A percentile compares a stretch with the other conserved stretches of the same genome.
These are phyloP conservation scores for Vulpes vulpes DNA, from an alignment of 2,113 vertebrate species.

Conservation along the genomic window DNA sequence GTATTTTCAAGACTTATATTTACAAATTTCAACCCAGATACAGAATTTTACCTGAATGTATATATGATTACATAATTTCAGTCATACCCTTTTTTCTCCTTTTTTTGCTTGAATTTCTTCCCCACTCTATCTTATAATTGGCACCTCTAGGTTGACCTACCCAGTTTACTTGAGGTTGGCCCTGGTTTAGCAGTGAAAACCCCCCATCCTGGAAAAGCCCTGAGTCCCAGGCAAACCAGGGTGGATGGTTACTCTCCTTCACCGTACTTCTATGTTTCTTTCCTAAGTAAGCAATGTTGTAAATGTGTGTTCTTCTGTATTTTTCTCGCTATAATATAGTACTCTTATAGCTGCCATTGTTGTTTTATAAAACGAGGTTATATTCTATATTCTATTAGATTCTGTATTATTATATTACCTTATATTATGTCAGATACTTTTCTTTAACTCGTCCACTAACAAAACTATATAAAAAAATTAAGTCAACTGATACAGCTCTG, in stretches of 20 bases:
- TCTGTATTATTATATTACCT: background rate
- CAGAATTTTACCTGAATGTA: background rate
- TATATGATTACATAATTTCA: background rate
- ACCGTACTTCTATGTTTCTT: background rate
- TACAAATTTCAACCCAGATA: background rate
- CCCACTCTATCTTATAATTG: background rate
- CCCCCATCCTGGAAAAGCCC: background rate
- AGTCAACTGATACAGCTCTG: background rate
- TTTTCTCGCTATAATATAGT: background rate
- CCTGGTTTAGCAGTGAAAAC: background rate
- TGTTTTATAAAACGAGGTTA: slow-evolving; percentile 20
- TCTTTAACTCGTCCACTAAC: background rate
- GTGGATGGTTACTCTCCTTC: background rate
- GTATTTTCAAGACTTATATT: background rate
- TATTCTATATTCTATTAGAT: background rate
- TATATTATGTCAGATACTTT: background rate
- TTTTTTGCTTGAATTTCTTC: background rate
- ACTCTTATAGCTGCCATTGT: background rate
- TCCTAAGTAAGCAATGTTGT: background rate
- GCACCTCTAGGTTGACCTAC: background rate
- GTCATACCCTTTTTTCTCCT: fast-evolving
- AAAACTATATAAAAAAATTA: background rate
- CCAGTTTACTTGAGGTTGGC: background rate
- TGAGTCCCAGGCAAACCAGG: background rate
- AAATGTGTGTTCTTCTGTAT: background rate